Base-by-base conservation (phyloP, 2,797 vertebrate species). In the Argentina silus region DNA sequence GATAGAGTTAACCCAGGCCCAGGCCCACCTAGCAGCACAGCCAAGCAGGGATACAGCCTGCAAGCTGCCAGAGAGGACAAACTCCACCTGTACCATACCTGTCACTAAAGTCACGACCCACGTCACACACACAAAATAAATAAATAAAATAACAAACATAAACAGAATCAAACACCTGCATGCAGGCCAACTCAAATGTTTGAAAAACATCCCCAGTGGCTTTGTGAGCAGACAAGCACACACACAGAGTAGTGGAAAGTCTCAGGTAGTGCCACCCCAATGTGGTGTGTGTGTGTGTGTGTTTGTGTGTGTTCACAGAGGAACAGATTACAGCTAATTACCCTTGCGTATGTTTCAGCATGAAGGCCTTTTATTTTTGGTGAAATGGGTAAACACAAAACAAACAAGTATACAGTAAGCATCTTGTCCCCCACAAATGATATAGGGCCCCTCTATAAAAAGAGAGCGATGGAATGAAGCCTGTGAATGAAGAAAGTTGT, bases 381-480 rank as follows among this genome's bases (percentile, higher is more conserved):
- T 65, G 55, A 80, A 90, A 84, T 74, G 27, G 4, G 7, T 42
- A 60, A 84, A 83, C 72, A 72, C 17, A 84, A 82, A 45, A 85
- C 77, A 85, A 87, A 82, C 79, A 77, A 76, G 72, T 73, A 67
- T 51, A 78, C 72, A 75, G 83, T 48, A 11, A 51, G 11, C 11
- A 11, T 11, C 3, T 51, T 81, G 56, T 10, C 50, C 27, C 27
- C 27, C 4, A 36, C 4, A 4, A 36, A 36, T 4, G n/a, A 36
- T 36, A 4, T 36, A 36, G 2, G 2, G 4, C 27, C 1, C 27
- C 27, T 36, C 27, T 36, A 36, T 36, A 36, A 36, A 36, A 36
- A 1, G n/a, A n/a, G n/a, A n/a, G n/a, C n/a, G n/a, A n/a, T n/a
- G n/a, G n/a, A n/a, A n/a, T n/a, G n/a, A n/a, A n/a, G n/a, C n/a